Conservation (phyloP, 2,797 vertebrate species). For the Yasuhikotakia modesta region DNA sequence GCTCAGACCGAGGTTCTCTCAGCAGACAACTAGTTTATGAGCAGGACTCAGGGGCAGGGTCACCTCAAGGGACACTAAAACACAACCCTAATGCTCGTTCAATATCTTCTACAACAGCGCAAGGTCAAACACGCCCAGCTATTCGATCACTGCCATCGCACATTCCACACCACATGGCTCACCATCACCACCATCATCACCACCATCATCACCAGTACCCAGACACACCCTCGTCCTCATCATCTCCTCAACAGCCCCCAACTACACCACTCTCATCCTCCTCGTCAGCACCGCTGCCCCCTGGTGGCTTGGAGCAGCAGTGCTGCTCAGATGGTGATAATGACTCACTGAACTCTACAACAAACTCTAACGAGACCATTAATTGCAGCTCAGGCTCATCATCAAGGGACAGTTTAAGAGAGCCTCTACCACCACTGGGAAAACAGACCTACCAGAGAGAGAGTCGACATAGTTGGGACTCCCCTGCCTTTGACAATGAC, state of each 20-base stretch:
- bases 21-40: conserved; percentile 84
- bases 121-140: conserved; percentile 78
- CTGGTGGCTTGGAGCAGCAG: conserved; percentile 77
- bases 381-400: conserved; percentile 94
- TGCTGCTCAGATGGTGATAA: conserved; percentile 90
- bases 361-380: conserved; percentile 93
- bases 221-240: conserved; percentile 73
- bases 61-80: conserved; percentile 86
- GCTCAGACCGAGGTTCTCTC: conserved; percentile 81
- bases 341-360: conserved; percentile 91
- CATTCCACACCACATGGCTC: conserved; percentile 66
- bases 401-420: conserved; percentile 87
- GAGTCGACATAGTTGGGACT: conserved; percentile 91
- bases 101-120: conserved; percentile 71
- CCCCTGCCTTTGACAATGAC: conserved; percentile 91
- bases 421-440: conserved; percentile 78
- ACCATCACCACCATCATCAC: conserved; percentile 76
- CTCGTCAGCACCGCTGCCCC: conserved; percentile 71
- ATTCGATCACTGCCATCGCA: conserved; percentile 74
- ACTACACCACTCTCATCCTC: conserved; percentile 72
- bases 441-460: conserved; percentile 91
- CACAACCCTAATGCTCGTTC: conserved; percentile 78
- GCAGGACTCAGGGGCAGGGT: conserved; percentile 77
- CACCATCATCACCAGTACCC: conserved; percentile 72
- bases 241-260: conserved; percentile 73